Evolutionary conservation across 2,888 invertebrate species (phyloP).

Genomic region (Drosophila glabriapex): DNA sequence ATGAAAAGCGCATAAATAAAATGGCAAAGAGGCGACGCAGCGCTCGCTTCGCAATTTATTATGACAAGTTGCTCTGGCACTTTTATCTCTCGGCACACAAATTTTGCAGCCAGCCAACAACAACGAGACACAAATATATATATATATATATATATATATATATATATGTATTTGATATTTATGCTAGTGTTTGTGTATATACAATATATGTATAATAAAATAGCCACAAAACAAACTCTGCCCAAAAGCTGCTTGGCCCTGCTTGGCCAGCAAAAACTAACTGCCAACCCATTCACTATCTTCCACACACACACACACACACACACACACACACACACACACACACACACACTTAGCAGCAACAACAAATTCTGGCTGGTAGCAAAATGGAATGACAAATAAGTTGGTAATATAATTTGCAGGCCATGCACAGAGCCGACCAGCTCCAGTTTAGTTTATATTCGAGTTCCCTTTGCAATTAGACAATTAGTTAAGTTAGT

Average conservation of each 20-base stretch:
- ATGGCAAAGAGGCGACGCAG: constrained; percentile 73
- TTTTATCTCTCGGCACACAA: constrained; percentile 83
- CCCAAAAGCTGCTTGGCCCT: constrained; percentile 54
- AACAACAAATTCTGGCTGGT: constrained; percentile 28
- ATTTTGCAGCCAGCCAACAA: constrained; percentile 66
- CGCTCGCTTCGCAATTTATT: constrained; percentile 78
- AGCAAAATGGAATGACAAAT: constrained; percentile 53
- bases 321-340: constrained; percentile 16
- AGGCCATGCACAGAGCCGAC: constrained; percentile 29
- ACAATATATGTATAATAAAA: constrained; percentile 63
- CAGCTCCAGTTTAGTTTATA: constrained; percentile 10
- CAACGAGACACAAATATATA: constrained; percentile 31
- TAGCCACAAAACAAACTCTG: constrained; percentile 76
- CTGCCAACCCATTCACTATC: constrained; percentile 38
- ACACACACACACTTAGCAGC: constrained; percentile 10
- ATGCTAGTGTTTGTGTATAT: constrained; percentile 64
- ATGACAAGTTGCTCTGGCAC: constrained; percentile 84
- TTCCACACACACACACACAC: constrained; percentile 22
- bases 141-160: constrained; percentile 21
- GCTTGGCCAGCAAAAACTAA: constrained; percentile 62
- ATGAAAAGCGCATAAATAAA: constrained; percentile 80
- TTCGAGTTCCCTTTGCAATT: constrained; percentile 13
- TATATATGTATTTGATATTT: constrained; percentile 59
- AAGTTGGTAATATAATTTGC: constrained; percentile 53
- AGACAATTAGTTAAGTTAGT: constrained; percentile 21